Base-by-base conservation (phyloP, 2,113 vertebrate species). In the Jacana jacana region DNA sequence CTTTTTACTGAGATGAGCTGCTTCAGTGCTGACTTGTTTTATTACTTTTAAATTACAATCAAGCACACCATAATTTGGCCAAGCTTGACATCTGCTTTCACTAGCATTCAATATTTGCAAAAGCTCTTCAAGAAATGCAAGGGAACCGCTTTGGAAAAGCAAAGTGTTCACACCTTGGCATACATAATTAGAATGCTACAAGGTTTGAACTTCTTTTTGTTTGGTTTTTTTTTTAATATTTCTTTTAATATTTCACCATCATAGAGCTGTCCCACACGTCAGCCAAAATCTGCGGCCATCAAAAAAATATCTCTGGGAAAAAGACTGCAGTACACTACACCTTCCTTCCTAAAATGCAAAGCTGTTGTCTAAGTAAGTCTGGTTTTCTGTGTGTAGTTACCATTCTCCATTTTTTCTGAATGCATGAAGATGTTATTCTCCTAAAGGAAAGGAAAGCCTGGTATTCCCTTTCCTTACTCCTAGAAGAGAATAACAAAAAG, bases 41-140 rank as follows among this genome's bases (percentile, higher is more conserved):
- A 90, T 90, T 94, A 68, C 82, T 93, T 86, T 75, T 51, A 88
- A 88, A 94, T 93, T 91, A 57, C 82, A 81, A 57, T 73, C 30
- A 77, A 94, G 33, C n/a, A 83, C 54, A 51, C 24, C 60, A 17
- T 58, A 82, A 69, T 70, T 86, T 78, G 72, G 60, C 80, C 82
- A 90, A 81, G 68, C 33, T 58, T 90, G 82, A 90, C 90, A 71
- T 71, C 88, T 96, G 92, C 86, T 95, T 87, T 86, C 42, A 68
- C 90, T 93, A 86, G 64, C 33, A 70, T 35, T 88, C 51, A 13
- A 1, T 48, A 75, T 60, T 51, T 78, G 72, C 72, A 64, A 94
- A 88, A 83, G 33, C 64, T 78, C 81, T 78, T 88, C 63, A 64
- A 68, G 71, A 88, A 88, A 75, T 61, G 14, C 33, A 44, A 51